Evolutionary conservation across 2,888 invertebrate species (phyloP), one percentile per base, ranked within the genome.

Genomic region (Pegoplata infirma): DNA sequence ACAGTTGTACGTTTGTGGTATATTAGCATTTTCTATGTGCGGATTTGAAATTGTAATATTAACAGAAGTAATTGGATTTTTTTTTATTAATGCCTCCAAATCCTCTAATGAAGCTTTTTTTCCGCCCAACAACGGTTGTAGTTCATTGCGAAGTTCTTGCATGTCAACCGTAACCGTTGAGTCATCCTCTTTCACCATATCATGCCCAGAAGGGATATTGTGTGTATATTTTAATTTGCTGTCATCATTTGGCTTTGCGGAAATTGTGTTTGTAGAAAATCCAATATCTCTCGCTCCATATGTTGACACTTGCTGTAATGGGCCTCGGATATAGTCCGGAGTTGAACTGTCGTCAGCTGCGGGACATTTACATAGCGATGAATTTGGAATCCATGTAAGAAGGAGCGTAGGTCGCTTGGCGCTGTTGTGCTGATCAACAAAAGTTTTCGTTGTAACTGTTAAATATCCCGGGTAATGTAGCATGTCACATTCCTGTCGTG

Each of bases 381-480:
- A 93, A 89, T 98, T 98, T 0, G 98, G 98, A 82, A 98, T 97
- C 98, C 98, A 98, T 78, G 97, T 97, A 2, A 98, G 91, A 82
- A 97, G 94, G 10, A 98, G 90, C 0, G 97, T 98, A 82, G 95
- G 92, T 88, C 94, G 90, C 84, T 93, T 94, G 0, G 93, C 93
- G 79, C 94, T 93, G 84, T 94, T 95, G 85, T 95, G 94, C 86
- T 95, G 93, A 85, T 94, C 94, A 19, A 94, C 92, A 87, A 94
- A 94, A n/a, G 93, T 93, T 90, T 94, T 95, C 17, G 95, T 95
- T 14, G 95, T 94, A 51, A 98, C 94, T 0, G 97, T 96, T 83
- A 98, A 91, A 88, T 98, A 98, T 17, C 93, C 98, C 2, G 98
- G 98, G 90, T 97, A 95, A 86, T 98, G 98, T 0, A 96, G 91